phyloP scores from a whole-genome alignment of 2,797 vertebrate species.

The Lithobates pipiens region DNA sequence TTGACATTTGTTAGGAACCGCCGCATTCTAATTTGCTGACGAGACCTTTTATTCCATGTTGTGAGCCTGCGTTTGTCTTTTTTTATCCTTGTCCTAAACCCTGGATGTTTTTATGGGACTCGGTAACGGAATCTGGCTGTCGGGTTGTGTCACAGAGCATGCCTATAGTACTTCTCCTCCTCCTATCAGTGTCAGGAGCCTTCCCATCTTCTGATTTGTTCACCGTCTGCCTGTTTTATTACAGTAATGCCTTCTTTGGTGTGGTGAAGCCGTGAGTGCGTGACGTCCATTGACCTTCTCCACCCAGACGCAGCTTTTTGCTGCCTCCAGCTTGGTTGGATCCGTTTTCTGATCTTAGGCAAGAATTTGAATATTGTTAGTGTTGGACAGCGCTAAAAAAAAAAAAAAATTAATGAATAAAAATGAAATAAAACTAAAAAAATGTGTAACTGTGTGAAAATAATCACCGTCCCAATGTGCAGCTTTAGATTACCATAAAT shows the following conservation, averaged over 20 bases:
- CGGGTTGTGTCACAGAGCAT: constrained; percentile 31
- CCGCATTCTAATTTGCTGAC: constrained; percentile 5
- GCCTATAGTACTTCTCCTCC: background rate
- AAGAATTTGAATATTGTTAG: too few relatives aligned
- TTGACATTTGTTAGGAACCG: constrained; percentile 7
- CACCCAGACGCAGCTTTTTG: too few relatives aligned
- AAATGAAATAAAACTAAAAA: too few relatives aligned
- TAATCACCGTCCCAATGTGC: too few relatives aligned
- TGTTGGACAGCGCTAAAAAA: too few relatives aligned
- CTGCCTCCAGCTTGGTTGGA: too few relatives aligned
- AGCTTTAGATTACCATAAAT: too few relatives aligned
- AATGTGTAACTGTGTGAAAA: too few relatives aligned
- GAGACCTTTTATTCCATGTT: constrained; percentile 23
- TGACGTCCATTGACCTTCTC: background rate
- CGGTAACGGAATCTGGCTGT: background rate
- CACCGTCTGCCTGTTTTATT: background rate
- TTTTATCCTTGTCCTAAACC: constrained; percentile 20
- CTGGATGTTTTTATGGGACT: constrained; percentile 28
- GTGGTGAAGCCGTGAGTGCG: constrained; percentile 9
- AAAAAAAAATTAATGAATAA: too few relatives aligned
- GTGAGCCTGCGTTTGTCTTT: constrained; percentile 26
- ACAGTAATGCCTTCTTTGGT: background rate
- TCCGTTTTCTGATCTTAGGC: too few relatives aligned
- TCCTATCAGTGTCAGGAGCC: background rate
- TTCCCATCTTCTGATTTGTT: background rate